phyloP scores from a whole-genome alignment of 2,797 vertebrate genomes.

The Tangara arthus region DNA sequence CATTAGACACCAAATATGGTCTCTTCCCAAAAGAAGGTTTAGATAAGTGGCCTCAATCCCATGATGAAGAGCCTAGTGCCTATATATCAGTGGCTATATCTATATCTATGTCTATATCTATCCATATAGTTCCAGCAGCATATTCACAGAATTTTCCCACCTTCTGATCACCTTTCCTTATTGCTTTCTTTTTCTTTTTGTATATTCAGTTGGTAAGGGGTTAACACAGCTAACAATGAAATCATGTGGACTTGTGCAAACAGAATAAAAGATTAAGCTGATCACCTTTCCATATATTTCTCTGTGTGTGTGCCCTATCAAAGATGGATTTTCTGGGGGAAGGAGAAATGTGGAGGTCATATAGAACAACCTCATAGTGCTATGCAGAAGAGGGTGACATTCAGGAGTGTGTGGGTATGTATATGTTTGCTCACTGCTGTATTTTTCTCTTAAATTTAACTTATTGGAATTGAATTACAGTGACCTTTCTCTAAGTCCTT shows the following conservation, averaged over 20 bases:
- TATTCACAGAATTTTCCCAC: not conserved
- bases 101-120: too few species aligned
- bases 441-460: not conserved
- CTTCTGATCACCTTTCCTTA: not conserved
- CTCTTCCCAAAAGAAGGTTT: not conserved
- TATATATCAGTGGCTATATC: not conserved
- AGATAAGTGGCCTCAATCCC: not conserved
- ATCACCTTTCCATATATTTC: not conserved
- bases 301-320: not conserved
- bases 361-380: not conserved
- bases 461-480: not conserved
- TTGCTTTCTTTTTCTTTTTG: not conserved
- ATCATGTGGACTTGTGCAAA: not conserved
- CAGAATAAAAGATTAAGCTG: not conserved
- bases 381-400: not conserved
- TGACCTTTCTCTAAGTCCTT: constrained; percentile 20
- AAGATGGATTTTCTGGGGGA: not conserved
- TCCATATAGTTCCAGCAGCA: not conserved
- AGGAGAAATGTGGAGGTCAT: not conserved
- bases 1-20: not conserved
- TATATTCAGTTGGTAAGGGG: not conserved
- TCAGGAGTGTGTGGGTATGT: not conserved
- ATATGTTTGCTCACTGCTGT: not conserved
- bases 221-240: not conserved
- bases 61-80: not conserved